Conservation (phyloP, 2,797 vertebrate genomes). For the Buphagus erythrorhynchus region DNA sequence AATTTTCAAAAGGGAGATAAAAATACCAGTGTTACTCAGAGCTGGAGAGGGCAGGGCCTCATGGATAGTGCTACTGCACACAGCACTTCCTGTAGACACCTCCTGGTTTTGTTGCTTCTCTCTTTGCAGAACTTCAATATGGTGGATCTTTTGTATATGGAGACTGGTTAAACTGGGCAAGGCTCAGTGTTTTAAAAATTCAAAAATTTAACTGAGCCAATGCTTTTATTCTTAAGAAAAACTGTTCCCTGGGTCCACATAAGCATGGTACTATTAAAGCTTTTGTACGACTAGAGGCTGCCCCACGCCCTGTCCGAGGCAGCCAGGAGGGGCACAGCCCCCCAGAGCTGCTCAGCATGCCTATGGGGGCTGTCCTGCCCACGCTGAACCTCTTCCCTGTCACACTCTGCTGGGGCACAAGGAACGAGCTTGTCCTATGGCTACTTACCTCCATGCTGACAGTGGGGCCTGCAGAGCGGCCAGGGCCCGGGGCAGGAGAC, state of each 20-base stretch:
- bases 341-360: rapidly evolving
- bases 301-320: rapidly evolving
- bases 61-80: background rate
- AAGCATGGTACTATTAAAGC: background rate
- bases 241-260: background rate
- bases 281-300: background rate
- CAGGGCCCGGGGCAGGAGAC: rapidly evolving
- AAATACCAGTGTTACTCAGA: background rate
- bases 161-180: rapidly evolving
- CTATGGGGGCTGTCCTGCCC: rapidly evolving
- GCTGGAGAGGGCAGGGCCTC: background rate
- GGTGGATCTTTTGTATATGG: background rate
- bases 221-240: background rate
- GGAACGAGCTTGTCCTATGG: rapidly evolving
- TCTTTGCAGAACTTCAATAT: background rate
- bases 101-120: background rate
- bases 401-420: rapidly evolving
- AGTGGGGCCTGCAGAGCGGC: rapidly evolving
- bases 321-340: rapidly evolving
- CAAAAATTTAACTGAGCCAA: background rate
- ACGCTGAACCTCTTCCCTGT: rapidly evolving
- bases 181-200: background rate
- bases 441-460: rapidly evolving
- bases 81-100: background rate
- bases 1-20: background rate